Evolutionary conservation across 2,113 vertebrate genomes (phyloP).

Genomic region (Atractosteus spatula): DNA sequence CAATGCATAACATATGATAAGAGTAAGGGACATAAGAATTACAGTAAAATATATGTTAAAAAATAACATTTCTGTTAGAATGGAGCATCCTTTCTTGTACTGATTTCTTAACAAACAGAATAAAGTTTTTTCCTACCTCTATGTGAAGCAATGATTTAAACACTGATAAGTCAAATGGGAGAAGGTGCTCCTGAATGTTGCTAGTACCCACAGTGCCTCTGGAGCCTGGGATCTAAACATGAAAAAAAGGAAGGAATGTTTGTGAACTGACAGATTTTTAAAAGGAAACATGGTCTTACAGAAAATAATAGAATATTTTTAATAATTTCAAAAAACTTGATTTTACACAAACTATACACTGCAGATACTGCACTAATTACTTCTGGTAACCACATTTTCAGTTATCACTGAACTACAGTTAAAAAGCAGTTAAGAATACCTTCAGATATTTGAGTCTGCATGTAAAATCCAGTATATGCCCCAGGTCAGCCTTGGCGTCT

Average conservation of each 20-base stretch:
- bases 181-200: conserved; percentile 85
- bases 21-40: background rate
- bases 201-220: conserved; percentile 85
- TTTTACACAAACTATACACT: too few relatives aligned
- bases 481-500: conserved; percentile 91
- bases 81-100: too few relatives aligned
- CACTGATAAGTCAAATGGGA: conserved; percentile 88
- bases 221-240: conserved; percentile 76
- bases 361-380: too few relatives aligned
- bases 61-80: background rate
- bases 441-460: conserved; percentile 94
- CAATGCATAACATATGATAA: background rate
- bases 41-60: background rate
- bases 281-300: background rate
- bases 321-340: background rate
- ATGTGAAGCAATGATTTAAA: conserved; percentile 94
- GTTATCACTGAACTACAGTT: too few relatives aligned
- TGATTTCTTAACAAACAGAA: too few relatives aligned
- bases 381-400: too few relatives aligned
- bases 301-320: conserved; percentile 1
- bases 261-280: background rate
- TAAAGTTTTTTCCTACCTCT: conserved; percentile 67
- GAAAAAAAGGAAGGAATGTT: background rate
- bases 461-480: conserved; percentile 95
- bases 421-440: conserved; percentile 57